Base-by-base conservation (phyloP, 2,888 invertebrate species). In the Erebia epiphron region DNA sequence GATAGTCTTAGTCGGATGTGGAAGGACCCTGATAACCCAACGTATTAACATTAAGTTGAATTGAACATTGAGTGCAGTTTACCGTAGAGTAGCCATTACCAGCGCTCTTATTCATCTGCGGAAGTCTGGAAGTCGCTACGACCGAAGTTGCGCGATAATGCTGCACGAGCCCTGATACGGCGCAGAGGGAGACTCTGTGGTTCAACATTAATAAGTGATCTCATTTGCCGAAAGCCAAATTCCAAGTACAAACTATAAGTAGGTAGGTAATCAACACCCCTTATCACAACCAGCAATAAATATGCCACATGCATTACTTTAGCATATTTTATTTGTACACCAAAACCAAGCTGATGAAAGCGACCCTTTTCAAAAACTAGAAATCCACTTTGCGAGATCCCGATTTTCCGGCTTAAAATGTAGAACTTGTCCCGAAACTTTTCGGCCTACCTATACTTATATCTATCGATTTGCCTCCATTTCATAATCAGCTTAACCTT, bases 281-380 rank as follows among this genome's bases (percentile, higher is more conserved):
- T n/a, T 35, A 58, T 58, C 41, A 35, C n/a, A 58, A 35, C 52
- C 58, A 58, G 9, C 52, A 16, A 16, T 54, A 11, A 58, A 58
- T 58, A 58, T 41, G n/a, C 46, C 26, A 50, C 64, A 61, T 43
- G 46, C 68, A 58, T 64, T 63, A 52, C 58, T 58, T 58, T 14
- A 35, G 26, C 21, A 9, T 16, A 8, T 52, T 9, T 52, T n/a
- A 16, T 52, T 16, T 52, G 8, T 16, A n/a, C 2, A 16, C 1
- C 0, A 3, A 54, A 54, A 54, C 54, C 9, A 18, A 26, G 56
- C 18, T 10, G 10, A 35, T 57, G 46, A 61, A 26, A 16, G 46
- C 41, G 43, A 63, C 69, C 69, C 69, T 67, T 69, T 72, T 69
- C 63, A 63, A 57, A 69, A 49, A 66, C 67, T 62, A 46, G 43